Evolutionary conservation across 2,888 invertebrate genomes (phyloP), one percentile per base, ranked within the genome.

Genomic region (Sarcophaga rosellei): DNA sequence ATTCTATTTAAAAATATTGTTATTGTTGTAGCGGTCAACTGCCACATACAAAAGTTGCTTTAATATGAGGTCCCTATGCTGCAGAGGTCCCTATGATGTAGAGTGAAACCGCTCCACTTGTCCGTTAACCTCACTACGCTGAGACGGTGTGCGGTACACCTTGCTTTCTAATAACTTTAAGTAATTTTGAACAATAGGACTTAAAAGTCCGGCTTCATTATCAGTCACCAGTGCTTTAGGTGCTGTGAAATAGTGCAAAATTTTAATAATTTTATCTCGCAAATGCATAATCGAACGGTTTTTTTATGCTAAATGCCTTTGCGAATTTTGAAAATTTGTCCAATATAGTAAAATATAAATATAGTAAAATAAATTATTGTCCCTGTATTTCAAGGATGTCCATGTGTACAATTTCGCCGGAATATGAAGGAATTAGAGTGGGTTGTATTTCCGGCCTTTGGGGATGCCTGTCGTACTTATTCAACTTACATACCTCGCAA

Each of bases 71-170:
- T 25, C 25, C 25, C 25, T 5, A 25, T 25, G 25, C 25, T 25
- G 25, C 25, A 25, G 53, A 11, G 25, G 25, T 25, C 25, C 25
- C 25, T 5, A 25, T 25, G 25, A 25, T 53, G 87, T 86, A 4
- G 85, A 87, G 72, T 88, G 82, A 8, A 87, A 45, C 3, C 86
- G 23, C 57, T 87, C 87, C 0, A 88, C 68, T 1, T 72, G 68
- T 2, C 86, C 83, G 35, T 88, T 87, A 3, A 81, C 84, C 15
- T 88, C 84, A 23, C 87, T 88, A 20, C 73, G 53, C 10, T 88
- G 73, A 20, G 76, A 74, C 17, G 87, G 80, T 2, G 82, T 84
- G 17, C 23, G 35, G n/a, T 73, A 73, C 4, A 61, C 10, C n/a
- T 61, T 45, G 4, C 35, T 73, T 4, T 61, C 20, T 23, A 73